These are phyloP conservation scores for Bryconaethiops microstoma DNA, from an alignment of 2,797 vertebrate genomes.

Conservation along the genomic window DNA sequence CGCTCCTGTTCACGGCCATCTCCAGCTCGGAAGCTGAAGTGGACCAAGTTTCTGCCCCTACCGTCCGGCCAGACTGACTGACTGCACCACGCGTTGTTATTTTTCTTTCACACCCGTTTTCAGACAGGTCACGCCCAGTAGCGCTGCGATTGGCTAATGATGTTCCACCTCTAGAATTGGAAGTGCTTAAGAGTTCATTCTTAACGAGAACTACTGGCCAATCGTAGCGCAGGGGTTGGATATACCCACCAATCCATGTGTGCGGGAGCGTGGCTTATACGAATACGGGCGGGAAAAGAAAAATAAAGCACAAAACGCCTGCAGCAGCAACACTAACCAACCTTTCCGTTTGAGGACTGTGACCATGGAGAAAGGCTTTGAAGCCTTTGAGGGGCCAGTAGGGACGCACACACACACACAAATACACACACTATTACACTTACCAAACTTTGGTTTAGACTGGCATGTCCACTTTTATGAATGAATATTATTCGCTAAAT, in stretches of 20 bases:
- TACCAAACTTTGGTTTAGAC: too few relatives aligned
- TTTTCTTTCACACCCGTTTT: not conserved
- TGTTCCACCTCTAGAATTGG: not conserved
- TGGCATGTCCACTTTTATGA: too few relatives aligned
- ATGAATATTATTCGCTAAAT: too few relatives aligned
- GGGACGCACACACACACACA: not conserved
- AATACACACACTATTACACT: too few relatives aligned
- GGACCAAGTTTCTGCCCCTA: not conserved
- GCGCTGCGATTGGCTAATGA: not conserved
- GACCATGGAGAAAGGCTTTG: not conserved
- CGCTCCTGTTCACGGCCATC: not conserved
- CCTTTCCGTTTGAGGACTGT: conserved; percentile 3
- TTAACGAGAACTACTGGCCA: not conserved
- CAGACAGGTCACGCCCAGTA: not conserved
- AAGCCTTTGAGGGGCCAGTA: not conserved
- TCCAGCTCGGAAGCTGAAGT: not conserved
- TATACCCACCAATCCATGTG: not conserved
- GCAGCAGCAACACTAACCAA: conserved; percentile 8
- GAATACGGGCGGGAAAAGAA: not conserved
- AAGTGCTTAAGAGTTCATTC: not conserved
- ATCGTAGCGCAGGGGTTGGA: not conserved
- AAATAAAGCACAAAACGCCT: not conserved
- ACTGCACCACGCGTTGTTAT: conserved; percentile 7
- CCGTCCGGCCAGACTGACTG: not conserved
- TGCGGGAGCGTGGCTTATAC: not conserved